Evolutionary conservation across 2,113 vertebrate species (phyloP).

Genomic region (Progne subis): DNA sequence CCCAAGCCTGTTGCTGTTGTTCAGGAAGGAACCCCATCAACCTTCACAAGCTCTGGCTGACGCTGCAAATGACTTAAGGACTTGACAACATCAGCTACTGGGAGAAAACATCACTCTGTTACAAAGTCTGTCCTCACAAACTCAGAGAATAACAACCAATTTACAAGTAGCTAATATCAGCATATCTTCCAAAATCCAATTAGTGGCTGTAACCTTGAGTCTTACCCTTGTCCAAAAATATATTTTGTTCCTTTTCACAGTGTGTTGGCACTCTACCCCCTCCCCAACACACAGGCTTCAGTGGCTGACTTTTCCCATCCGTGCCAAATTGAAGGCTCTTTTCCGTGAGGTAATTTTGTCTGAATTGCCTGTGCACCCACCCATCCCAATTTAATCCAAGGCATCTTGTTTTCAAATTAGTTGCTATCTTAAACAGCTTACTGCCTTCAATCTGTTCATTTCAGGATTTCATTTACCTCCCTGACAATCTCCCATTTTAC

Average conservation of each 20-base stretch:
- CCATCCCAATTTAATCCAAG: conserved; percentile 27
- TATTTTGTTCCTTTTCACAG: background rate
- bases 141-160: background rate
- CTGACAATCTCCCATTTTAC: conserved; percentile 22
- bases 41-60: background rate
- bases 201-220: conserved; percentile 36
- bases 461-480: conserved; percentile 7
- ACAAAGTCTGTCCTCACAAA: background rate
- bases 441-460: conserved; percentile 26
- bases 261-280: background rate
- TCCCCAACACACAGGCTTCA: background rate
- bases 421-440: conserved; percentile 48
- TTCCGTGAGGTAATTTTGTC: conserved; percentile 24
- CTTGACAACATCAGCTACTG: background rate
- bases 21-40: background rate
- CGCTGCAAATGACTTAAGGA: background rate
- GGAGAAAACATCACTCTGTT: background rate
- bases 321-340: conserved; percentile 7
- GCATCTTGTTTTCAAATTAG: conserved; percentile 60
- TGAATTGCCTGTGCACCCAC: conserved; percentile 53
- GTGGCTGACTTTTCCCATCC: background rate
- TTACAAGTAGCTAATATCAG: conserved; percentile 19
- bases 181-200: conserved; percentile 55
- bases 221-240: conserved; percentile 22
- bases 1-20: background rate